A percentile compares a stretch with the other conserved stretches of the same genome.
phyloP scores from a whole-genome alignment of 2,888 invertebrate genomes.

The Seladonia tumulorum region DNA sequence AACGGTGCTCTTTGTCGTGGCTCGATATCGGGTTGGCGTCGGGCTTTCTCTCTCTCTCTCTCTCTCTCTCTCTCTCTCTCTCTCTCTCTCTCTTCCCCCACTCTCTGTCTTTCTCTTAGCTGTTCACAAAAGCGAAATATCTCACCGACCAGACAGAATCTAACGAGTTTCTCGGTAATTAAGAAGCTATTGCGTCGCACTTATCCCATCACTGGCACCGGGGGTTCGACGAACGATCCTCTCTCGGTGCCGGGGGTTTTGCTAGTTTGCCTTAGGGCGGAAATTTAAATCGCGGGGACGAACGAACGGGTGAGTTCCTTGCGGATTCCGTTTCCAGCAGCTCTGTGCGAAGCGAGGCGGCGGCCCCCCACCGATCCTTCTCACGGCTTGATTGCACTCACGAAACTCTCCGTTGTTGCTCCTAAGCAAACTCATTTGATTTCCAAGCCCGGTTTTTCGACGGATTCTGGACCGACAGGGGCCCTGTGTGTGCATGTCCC shows the following conservation, averaged over 20 bases:
- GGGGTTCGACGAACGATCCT: conserved; percentile 40
- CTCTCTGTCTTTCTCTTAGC: not conserved
- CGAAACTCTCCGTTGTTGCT: conserved; percentile 60
- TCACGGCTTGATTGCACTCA: conserved; percentile 50
- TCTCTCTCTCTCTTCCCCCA: not conserved
- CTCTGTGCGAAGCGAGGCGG: not conserved
- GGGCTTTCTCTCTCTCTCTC: not conserved
- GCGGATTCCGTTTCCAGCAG: conserved; percentile 35
- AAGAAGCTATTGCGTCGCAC: conserved; percentile 57
- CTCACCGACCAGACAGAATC: conserved; percentile 34
- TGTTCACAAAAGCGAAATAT: conserved; percentile 49
- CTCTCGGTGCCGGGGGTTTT: conserved; percentile 18
- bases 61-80: not conserved
- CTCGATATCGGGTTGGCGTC: conserved; percentile 29
- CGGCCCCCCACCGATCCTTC: conserved; percentile 9
- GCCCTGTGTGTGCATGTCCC: not conserved
- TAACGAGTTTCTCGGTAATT: conserved; percentile 60
- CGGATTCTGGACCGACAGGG: conserved; percentile 36
- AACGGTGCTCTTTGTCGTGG: conserved; percentile 42
- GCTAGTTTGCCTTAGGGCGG: conserved; percentile 66
- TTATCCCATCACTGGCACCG: conserved; percentile 48
- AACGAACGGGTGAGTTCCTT: conserved; percentile 39
- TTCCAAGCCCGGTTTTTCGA: conserved; percentile 59
- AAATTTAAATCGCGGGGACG: conserved; percentile 69
- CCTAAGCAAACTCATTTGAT: conserved; percentile 69